These are phyloP conservation scores for Rhaphigaster nebulosa DNA, from an alignment of 2,888 invertebrate genomes.

Conservation along the genomic window DNA sequence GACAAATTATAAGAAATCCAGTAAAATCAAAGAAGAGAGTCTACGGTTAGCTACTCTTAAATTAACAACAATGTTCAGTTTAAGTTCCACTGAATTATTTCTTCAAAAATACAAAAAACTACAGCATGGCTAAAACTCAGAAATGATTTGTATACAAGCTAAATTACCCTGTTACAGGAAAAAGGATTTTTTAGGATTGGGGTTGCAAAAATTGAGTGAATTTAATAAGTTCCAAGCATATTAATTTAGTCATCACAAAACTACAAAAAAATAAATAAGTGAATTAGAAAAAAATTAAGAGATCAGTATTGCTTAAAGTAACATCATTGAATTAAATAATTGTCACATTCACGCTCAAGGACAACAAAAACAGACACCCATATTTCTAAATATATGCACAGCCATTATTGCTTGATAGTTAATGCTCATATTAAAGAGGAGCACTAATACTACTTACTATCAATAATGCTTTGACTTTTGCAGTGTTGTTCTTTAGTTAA, in stretches of 20 bases:
- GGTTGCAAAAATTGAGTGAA: background rate
- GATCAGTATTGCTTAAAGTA: background rate
- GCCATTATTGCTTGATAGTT: background rate
- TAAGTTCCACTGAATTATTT: background rate
- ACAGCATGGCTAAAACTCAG: background rate
- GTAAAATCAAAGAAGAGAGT: background rate
- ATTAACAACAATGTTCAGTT: background rate
- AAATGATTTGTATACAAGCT: background rate
- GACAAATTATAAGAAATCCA: background rate
- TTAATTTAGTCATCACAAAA: background rate
- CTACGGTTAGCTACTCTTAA: background rate
- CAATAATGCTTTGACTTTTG: background rate
- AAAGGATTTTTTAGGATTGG: background rate
- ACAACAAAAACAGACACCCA: slow-evolving; percentile 17
- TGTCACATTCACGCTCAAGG: background rate
- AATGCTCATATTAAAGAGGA: background rate
- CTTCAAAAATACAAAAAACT: background rate
- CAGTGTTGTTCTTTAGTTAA: background rate
- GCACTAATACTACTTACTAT: background rate
- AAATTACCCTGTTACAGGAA: background rate
- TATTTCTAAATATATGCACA: background rate
- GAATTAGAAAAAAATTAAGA: background rate
- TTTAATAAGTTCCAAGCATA: background rate
- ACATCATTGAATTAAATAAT: background rate
- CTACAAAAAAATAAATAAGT: background rate